Evolutionary conservation across 2,113 vertebrate species (phyloP).

Genomic region (Fregetta grallaria): DNA sequence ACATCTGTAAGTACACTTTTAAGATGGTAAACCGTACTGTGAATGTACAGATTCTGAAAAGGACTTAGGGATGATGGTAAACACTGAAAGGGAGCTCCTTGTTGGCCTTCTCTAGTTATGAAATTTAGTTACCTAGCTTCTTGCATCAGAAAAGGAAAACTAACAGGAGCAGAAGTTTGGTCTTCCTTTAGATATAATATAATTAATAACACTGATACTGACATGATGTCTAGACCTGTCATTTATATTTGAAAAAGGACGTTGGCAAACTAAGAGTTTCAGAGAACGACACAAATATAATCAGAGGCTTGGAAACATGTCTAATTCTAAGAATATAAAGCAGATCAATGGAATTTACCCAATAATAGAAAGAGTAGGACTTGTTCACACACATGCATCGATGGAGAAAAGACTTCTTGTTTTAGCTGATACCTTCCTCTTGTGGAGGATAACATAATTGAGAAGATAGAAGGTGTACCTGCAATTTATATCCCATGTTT

Average conservation of each 20-base stretch:
- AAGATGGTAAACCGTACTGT: not conserved
- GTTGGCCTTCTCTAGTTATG: not conserved
- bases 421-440: not conserved
- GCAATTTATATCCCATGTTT: not conserved
- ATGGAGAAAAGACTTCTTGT: not conserved
- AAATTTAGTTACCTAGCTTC: not conserved
- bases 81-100: not conserved
- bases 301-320: not conserved
- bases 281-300: not conserved
- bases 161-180: not conserved
- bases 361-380: not conserved
- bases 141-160: not conserved
- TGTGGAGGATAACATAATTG: not conserved
- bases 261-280: not conserved
- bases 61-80: not conserved
- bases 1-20: not conserved
- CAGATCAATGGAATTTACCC: not conserved
- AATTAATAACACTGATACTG: not conserved
- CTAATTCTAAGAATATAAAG: not conserved
- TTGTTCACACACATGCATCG: not conserved
- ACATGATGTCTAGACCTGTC: not conserved
- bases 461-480: not conserved
- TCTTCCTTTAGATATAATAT: not conserved
- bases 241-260: not conserved
- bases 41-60: not conserved